Conservation (phyloP, 23 tunicate species). For the Trididemnum nubilum region DNA sequence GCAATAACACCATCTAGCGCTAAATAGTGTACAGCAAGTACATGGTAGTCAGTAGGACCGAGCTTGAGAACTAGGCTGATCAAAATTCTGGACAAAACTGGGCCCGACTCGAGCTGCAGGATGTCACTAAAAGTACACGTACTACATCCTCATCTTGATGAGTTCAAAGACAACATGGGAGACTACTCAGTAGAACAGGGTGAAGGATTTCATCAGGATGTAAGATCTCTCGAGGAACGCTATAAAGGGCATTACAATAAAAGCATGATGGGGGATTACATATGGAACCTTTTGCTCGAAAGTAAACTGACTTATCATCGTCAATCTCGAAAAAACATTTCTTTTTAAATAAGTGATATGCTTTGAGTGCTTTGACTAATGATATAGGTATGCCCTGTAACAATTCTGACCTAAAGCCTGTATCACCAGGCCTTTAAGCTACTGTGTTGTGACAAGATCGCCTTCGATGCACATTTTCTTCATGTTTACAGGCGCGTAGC, state of each 20-base stretch:
- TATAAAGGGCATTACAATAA: slow-evolving; percentile 31
- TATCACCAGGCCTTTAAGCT: too few relatives aligned
- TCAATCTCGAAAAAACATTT: slow-evolving; percentile 6
- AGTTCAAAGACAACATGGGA: slow-evolving; percentile 22
- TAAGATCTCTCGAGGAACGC: background rate
- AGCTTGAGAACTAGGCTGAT: too few relatives aligned
- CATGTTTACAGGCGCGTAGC: too few relatives aligned
- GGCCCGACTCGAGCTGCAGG: slow-evolving; percentile 19
- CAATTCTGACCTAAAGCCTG: too few relatives aligned
- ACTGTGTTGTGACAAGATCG: too few relatives aligned
- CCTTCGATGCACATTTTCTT: too few relatives aligned
- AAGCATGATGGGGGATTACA: slow-evolving; percentile 32
- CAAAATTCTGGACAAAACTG: too few relatives aligned
- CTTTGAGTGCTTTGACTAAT: background rate
- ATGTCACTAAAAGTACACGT: slow-evolving; percentile 28
- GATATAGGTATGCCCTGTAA: too few relatives aligned
- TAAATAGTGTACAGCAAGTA: too few relatives aligned
- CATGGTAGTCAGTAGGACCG: too few relatives aligned
- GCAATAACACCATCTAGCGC: too few relatives aligned
- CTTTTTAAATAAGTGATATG: background rate
- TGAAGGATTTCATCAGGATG: slow-evolving; percentile 23
- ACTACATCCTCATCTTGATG: slow-evolving; percentile 18
- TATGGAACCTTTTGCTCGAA: slow-evolving; percentile 21
- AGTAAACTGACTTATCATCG: background rate
- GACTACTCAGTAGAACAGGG: slow-evolving; percentile 31